Percentiles rank a stretch among this genome's conserved stretches.
These are phyloP conservation scores for Eubasilissa splendida DNA, from an alignment of 2,888 invertebrate species.

Conservation along the genomic window DNA sequence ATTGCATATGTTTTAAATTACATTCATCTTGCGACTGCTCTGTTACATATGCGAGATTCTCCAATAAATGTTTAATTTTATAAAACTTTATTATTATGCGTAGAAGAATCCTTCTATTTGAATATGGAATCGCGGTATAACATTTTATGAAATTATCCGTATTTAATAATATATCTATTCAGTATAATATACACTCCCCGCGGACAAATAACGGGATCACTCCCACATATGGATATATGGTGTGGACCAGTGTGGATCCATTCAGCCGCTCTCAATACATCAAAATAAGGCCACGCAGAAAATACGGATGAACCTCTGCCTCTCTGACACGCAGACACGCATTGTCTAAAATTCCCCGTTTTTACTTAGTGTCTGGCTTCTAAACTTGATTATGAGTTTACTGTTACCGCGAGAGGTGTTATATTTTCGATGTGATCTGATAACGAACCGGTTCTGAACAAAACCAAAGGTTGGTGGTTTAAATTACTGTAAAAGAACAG, in stretches of 20 bases:
- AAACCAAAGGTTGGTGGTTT: constrained; percentile 32
- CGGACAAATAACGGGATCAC: not conserved
- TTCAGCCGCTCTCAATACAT: not conserved
- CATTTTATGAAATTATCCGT: no score
- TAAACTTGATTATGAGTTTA: constrained; percentile 41
- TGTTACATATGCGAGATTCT: no score
- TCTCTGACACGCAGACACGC: not conserved
- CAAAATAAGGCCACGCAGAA: not conserved
- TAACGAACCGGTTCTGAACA: constrained; percentile 48
- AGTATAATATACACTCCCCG: no score
- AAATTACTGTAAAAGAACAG: constrained; percentile 45
- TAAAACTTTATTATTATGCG: no score
- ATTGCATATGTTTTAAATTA: no score
- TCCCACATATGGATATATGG: not conserved
- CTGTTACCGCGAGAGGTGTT: constrained; percentile 52
- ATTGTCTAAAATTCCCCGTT: not conserved
- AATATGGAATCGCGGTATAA: no score
- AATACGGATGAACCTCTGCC: not conserved
- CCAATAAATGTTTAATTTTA: no score
- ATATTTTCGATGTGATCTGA: constrained; percentile 52
- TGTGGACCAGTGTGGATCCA: not conserved
- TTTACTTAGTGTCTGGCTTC: not conserved
- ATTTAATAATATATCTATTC: no score
- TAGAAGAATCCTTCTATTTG: no score
- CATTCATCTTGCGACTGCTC: no score